Conservation (phyloP, 1,140 invertebrate species). For the Drosophila lacertosa region DNA sequence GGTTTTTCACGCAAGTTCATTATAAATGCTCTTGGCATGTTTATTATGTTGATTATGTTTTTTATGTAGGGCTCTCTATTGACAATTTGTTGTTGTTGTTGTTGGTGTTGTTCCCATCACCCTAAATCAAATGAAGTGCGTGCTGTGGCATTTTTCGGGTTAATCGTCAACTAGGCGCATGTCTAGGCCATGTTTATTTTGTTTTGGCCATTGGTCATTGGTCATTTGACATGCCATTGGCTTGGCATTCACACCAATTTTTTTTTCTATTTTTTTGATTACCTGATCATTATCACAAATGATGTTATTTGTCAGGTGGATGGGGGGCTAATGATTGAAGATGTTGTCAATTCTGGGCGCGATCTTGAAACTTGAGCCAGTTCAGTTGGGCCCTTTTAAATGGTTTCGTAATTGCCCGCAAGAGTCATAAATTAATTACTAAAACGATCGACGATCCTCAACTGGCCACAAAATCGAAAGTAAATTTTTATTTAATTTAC, state of each 20-base stretch:
- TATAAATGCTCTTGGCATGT: slow-evolving; percentile 49
- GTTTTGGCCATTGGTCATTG: slow-evolving; percentile 39
- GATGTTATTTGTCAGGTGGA: slow-evolving; percentile 30
- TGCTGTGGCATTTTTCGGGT: slow-evolving; percentile 29
- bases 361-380: slow-evolving; percentile 47
- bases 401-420: slow-evolving; percentile 56
- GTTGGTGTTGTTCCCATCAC: background rate
- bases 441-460: slow-evolving; percentile 36
- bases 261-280: slow-evolving; percentile 60
- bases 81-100: slow-evolving; percentile 10
- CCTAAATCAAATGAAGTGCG: slow-evolving; percentile 45
- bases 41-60: slow-evolving; percentile 42
- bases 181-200: slow-evolving; percentile 44
- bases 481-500: slow-evolving; percentile 75
- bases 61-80: slow-evolving; percentile 24
- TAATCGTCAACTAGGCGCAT: slow-evolving; percentile 39
- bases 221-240: slow-evolving; percentile 72
- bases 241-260: slow-evolving; percentile 61
- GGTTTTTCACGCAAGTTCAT: slow-evolving; percentile 38
- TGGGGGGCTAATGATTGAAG: slow-evolving; percentile 50
- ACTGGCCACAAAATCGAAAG: slow-evolving; percentile 64
- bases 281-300: slow-evolving; percentile 70
- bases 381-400: slow-evolving; percentile 30
- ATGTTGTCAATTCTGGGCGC: slow-evolving; percentile 29
- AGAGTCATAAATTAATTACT: slow-evolving; percentile 71